These are phyloP conservation scores for Perca schrenkii DNA, from an alignment of 2,113 vertebrate genomes.

Conservation along the genomic window DNA sequence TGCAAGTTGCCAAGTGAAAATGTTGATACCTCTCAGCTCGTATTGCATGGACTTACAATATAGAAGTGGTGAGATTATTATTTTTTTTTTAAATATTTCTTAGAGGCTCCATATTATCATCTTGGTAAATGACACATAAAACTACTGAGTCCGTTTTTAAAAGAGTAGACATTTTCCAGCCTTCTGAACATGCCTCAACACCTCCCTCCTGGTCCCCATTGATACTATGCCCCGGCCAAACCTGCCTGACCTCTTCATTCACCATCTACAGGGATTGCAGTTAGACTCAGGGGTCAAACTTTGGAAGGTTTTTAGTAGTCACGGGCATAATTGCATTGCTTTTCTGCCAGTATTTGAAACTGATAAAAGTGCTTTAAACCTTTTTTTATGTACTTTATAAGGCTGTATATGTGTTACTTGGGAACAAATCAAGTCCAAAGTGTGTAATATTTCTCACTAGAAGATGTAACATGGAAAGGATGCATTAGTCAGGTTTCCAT, in stretches of 20 bases:
- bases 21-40: slow-evolving; percentile 12
- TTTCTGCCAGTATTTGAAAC: neutral
- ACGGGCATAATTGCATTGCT: neutral
- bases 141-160: slow-evolving; percentile 26
- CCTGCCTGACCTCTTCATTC: neutral
- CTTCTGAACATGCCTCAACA: slow-evolving; percentile 16
- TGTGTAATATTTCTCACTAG: neutral
- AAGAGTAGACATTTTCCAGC: slow-evolving; percentile 17
- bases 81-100: slow-evolving; percentile 7
- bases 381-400: slow-evolving; percentile 14
- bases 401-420: neutral
- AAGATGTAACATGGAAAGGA: neutral
- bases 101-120: slow-evolving; percentile 22
- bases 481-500: neutral
- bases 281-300: slow-evolving; percentile 2
- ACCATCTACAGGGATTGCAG: neutral
- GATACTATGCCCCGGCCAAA: neutral
- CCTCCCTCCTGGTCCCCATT: neutral
- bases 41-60: slow-evolving; percentile 42
- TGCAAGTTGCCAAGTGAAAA: slow-evolving; percentile 31
- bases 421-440: neutral
- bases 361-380: neutral
- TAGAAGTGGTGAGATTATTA: slow-evolving; percentile 1
- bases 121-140: slow-evolving; percentile 22
- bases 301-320: neutral